These are phyloP conservation scores for Taphrorychus bicolor DNA, from an alignment of 2,888 invertebrate species.

Conservation along the genomic window DNA sequence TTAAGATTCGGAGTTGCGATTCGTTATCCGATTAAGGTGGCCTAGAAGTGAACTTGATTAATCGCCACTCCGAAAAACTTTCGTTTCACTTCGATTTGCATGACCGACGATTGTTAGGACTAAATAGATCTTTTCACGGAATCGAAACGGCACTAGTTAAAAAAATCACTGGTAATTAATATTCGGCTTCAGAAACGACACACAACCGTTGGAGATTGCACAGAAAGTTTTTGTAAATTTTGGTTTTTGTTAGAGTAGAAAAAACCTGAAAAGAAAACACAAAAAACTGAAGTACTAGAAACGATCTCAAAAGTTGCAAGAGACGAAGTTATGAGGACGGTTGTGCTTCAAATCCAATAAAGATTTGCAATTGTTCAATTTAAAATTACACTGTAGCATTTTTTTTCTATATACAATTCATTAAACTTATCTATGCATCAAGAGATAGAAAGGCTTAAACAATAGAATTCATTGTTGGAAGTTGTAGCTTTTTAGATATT, in stretches of 20 bases:
- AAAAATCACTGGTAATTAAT: conserved; percentile 31
- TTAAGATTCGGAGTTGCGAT: conserved; percentile 15
- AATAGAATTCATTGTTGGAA: conserved; percentile 57
- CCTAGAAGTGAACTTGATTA: conserved; percentile 28
- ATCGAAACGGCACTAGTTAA: conserved; percentile 30
- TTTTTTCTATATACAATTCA: neutral
- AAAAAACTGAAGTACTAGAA: too few species aligned
- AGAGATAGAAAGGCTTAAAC: conserved; percentile 63
- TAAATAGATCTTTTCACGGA: conserved; percentile 40
- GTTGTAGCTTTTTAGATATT: conserved; percentile 86
- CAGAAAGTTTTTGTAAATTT: too few species aligned
- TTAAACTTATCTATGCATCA: neutral
- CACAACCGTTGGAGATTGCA: neutral
- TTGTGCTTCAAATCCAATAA: too few species aligned
- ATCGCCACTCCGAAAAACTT: conserved; percentile 27
- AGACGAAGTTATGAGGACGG: too few species aligned
- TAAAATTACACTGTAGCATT: too few species aligned
- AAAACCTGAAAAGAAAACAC: too few species aligned
- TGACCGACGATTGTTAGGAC: conserved; percentile 36
- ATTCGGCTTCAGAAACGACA: conserved; percentile 10
- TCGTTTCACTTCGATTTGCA: conserved; percentile 35
- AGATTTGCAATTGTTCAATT: too few species aligned
- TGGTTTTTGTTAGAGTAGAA: too few species aligned
- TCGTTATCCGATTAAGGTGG: conserved; percentile 10
- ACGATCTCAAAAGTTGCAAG: too few species aligned